A percentile compares a stretch with the other conserved stretches of the same genome.
Evolutionary conservation across 2,888 invertebrate species (phyloP).

Genomic region (Hyposoter didymator): DNA sequence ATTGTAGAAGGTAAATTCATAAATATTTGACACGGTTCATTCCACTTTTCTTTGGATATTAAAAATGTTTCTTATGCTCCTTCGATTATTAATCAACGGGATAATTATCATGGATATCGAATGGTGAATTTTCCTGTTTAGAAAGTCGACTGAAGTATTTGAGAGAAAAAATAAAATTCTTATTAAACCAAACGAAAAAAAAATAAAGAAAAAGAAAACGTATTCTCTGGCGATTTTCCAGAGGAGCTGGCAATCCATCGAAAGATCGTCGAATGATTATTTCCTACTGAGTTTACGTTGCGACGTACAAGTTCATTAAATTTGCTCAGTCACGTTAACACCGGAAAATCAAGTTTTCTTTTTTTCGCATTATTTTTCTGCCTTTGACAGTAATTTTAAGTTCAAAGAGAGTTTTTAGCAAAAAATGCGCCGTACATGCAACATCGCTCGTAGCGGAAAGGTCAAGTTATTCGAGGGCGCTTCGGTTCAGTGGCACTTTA

Average conservation of each 20-base stretch:
- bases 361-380: not conserved
- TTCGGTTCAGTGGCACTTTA: constrained; percentile 19
- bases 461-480: constrained; percentile 50
- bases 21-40: not conserved
- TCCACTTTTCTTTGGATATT: not conserved
- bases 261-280: not conserved
- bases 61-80: not conserved
- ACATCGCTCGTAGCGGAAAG: constrained; percentile 4
- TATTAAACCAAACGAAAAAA: not conserved
- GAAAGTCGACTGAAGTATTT: not conserved
- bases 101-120: not conserved
- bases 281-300: not conserved
- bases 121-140: not conserved
- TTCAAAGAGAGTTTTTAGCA: not conserved
- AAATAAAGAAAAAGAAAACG: not conserved
- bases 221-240: not conserved
- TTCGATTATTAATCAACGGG: not conserved
- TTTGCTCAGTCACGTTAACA: not conserved
- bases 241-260: not conserved
- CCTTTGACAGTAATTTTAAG: constrained; percentile 1
- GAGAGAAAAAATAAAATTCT: not conserved
- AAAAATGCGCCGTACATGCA: not conserved
- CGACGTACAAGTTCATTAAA: not conserved
- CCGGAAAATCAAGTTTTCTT: not conserved
- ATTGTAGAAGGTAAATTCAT: not conserved